Conservation (phyloP, 2,888 invertebrate genomes). For the Chironomus tentans region DNA sequence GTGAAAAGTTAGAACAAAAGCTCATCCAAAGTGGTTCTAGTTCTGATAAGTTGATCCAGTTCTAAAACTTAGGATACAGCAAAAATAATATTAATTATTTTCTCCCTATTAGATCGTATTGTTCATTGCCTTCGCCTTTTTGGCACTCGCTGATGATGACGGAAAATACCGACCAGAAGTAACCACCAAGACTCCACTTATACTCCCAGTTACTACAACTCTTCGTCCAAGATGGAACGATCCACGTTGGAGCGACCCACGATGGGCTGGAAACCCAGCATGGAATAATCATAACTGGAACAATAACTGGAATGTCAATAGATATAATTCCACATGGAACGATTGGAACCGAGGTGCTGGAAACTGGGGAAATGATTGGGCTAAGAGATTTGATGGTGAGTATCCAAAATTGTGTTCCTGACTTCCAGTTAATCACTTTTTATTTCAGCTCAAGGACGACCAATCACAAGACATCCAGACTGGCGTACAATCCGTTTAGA, state of each 20-base stretch:
- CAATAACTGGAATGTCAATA: neutral
- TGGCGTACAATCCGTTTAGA: slow-evolving; percentile 14
- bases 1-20: neutral
- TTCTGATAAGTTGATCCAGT: no score
- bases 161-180: slow-evolving; percentile 18
- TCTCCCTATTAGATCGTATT: no score
- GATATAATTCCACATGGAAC: neutral
- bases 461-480: neutral
- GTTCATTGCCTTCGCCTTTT: neutral
- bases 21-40: no score
- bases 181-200: neutral
- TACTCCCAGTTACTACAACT: neutral
- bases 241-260: neutral
- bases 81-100: neutral
- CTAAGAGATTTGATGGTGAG: neutral
- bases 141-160: slow-evolving; percentile 8
- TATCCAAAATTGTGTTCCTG: neutral
- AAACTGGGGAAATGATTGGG: slow-evolving; percentile 30
- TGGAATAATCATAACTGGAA: slow-evolving; percentile 1
- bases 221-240: neutral
- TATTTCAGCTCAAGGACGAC: neutral
- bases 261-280: neutral
- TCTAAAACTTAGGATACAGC: no score
- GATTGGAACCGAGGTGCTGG: slow-evolving; percentile 31
- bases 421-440: no score